phyloP scores from a whole-genome alignment of 1,140 invertebrate genomes.

The Heliconius eleuchia region DNA sequence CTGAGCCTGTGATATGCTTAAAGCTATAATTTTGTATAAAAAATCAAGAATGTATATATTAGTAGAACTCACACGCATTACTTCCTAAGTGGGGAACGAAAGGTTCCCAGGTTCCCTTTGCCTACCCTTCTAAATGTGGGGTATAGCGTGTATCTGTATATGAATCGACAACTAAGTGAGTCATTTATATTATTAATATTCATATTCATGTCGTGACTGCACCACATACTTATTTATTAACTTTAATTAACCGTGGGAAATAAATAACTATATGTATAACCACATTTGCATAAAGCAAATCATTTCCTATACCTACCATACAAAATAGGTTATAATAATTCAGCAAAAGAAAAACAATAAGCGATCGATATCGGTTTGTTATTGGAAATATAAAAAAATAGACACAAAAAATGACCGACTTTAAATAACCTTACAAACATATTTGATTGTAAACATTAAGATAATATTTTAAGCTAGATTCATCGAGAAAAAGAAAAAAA shows the following conservation, averaged over 20 bases:
- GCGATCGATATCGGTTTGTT: not conserved
- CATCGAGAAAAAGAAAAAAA: no score
- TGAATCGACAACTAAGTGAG: not conserved
- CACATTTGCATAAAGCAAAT: not conserved
- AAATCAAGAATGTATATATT: no score
- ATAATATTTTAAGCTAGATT: not conserved
- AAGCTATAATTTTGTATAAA: no score
- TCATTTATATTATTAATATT: not conserved
- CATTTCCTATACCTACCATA: not conserved
- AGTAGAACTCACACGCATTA: no score
- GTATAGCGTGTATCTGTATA: not conserved
- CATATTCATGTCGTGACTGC: not conserved
- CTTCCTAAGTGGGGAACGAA: not conserved
- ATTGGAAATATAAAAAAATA: not conserved
- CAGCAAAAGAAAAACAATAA: not conserved
- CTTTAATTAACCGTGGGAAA: not conserved
- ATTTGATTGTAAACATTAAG: not conserved
- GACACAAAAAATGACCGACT: not conserved
- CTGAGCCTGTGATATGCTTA: no score
- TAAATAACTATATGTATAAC: slow-evolving; percentile 16
- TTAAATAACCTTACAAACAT: slow-evolving; percentile 1
- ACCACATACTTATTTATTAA: not conserved
- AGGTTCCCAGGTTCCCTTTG: not conserved
- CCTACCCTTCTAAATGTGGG: not conserved
- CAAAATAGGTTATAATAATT: not conserved